Percentiles rank a stretch among this genome's conserved stretches.
These are phyloP conservation scores for Sphinx pinastri DNA, from an alignment of 2,888 invertebrate species.

Conservation along the genomic window DNA sequence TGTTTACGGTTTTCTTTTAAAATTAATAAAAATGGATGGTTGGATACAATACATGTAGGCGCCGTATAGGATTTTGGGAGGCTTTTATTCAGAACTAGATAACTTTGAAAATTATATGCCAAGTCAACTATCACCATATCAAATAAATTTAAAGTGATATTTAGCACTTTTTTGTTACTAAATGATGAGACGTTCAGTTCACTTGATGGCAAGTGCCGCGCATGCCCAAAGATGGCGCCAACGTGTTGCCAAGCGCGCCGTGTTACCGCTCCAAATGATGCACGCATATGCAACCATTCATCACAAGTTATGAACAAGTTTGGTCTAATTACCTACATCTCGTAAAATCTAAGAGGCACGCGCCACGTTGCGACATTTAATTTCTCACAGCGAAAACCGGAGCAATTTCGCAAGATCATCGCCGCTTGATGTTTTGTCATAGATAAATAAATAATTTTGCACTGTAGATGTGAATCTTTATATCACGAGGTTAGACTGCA, in stretches of 20 bases:
- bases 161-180: too few species aligned
- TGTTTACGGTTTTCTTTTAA: neutral
- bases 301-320: constrained; percentile 44
- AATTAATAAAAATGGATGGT: too few species aligned
- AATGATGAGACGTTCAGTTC: too few species aligned
- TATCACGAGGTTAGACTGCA: constrained; percentile 23
- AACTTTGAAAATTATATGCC: too few species aligned
- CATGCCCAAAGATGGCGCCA: neutral
- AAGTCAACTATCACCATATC: too few species aligned
- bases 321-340: constrained; percentile 57
- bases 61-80: too few species aligned
- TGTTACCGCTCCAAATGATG: constrained; percentile 1
- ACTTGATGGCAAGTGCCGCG: too few species aligned
- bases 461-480: constrained; percentile 22
- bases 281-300: constrained; percentile 44
- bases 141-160: too few species aligned
- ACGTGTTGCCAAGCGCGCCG: neutral
- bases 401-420: constrained; percentile 39
- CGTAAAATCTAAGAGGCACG: constrained; percentile 57
- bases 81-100: too few species aligned
- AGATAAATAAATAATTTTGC: constrained; percentile 31
- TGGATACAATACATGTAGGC: too few species aligned
- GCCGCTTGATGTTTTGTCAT: constrained; percentile 34
- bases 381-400: constrained; percentile 42
- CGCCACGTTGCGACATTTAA: constrained; percentile 53